Evolutionary conservation across 2,888 invertebrate genomes (phyloP).

Genomic region (Drosophila mettleri): DNA sequence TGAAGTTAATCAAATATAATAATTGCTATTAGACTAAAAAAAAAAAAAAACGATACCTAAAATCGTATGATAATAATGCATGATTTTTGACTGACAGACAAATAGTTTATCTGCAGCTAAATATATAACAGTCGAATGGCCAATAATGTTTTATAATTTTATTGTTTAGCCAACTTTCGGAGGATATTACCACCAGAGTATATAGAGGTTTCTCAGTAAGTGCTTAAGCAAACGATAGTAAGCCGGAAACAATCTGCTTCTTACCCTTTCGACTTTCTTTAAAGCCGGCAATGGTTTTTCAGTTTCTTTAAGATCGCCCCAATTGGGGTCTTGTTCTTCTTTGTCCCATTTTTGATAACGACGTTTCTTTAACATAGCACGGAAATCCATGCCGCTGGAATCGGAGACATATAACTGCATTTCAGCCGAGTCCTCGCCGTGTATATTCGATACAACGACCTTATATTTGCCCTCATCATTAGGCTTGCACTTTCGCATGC

Average conservation of each 20-base stretch:
- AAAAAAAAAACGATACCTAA: not conserved
- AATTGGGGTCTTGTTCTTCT: conserved; percentile 96
- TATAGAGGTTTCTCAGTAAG: conserved; percentile 13
- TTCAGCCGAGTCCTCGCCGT: conserved; percentile 98
- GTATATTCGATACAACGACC: conserved; percentile 95
- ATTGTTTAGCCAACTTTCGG: not conserved
- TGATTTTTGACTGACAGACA: not conserved
- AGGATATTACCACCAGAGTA: conserved; percentile 5
- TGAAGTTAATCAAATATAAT: not conserved
- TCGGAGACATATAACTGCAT: conserved; percentile 98
- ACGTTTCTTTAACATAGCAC: conserved; percentile 98
- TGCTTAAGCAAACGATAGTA: conserved; percentile 16
- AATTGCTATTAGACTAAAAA: not conserved
- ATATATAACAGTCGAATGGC: not conserved
- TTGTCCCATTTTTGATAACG: conserved; percentile 97
- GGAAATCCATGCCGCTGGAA: conserved; percentile 99
- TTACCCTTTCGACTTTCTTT: conserved; percentile 97
- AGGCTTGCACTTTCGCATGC: conserved; percentile 97
- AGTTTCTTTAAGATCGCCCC: conserved; percentile 96
- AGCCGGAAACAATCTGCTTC: conserved; percentile 55
- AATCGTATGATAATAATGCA: not conserved
- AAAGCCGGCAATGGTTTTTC: conserved; percentile 94
- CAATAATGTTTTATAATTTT: not conserved
- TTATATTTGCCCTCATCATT: conserved; percentile 99
- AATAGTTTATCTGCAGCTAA: not conserved